These are phyloP conservation scores for Aleiodes alternator DNA, from an alignment of 2,888 invertebrate genomes.

Conservation along the genomic window DNA sequence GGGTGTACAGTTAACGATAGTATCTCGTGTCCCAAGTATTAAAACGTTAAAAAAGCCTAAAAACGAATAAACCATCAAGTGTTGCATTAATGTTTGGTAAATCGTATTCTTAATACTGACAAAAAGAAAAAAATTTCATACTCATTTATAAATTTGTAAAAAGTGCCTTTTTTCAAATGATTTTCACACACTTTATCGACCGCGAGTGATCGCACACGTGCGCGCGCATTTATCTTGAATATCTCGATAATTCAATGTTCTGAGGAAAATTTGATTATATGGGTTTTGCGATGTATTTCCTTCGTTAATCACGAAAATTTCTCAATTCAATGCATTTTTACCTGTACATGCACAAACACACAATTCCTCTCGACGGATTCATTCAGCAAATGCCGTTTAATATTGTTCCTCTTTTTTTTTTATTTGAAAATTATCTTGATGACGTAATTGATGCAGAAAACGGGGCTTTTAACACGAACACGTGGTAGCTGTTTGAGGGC, in stretches of 20 bases:
- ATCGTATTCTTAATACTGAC: background rate
- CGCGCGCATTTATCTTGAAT: background rate
- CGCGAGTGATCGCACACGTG: background rate
- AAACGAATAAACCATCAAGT: background rate
- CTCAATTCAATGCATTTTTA: too few relatives aligned
- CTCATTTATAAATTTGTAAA: background rate
- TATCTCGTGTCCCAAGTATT: background rate
- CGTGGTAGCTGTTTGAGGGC: too few relatives aligned
- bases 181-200: background rate
- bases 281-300: too few relatives aligned
- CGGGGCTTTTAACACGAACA: too few relatives aligned
- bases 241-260: background rate
- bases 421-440: too few relatives aligned
- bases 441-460: too few relatives aligned
- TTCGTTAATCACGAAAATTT: too few relatives aligned
- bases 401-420: too few relatives aligned
- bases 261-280: background rate
- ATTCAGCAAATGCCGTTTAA: too few relatives aligned
- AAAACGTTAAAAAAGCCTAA: background rate
- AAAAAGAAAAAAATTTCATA: background rate
- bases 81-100: background rate
- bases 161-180: background rate
- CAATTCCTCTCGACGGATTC: too few relatives aligned
- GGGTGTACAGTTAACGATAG: constrained; percentile 9
- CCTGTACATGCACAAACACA: too few relatives aligned